Base-by-base conservation (phyloP, 1,140 invertebrate species). In the Anastatus disparis region DNA sequence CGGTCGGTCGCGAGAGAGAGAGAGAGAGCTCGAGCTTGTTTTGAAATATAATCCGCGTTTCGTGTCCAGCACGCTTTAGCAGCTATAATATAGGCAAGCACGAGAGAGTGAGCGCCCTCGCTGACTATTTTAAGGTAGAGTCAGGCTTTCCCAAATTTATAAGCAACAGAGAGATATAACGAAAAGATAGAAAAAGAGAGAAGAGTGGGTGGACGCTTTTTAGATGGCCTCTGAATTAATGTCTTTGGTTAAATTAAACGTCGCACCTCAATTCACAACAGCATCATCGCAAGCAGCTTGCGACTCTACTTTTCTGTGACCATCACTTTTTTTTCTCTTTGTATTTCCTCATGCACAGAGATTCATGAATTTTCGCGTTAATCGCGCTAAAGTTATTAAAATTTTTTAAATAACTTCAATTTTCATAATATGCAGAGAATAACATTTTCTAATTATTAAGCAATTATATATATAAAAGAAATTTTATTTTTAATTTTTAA, bases 131-230 rank as follows among this genome's bases (percentile, higher is more conserved):
- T 77, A 71, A 83, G 81, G 81, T 66, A 74, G 71, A 76, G 72
- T 79, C 75, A 74, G 74, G 78, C 78, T 83, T 84, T 82, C 79
- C 75, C 78, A 82, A 85, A 84, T 83, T 84, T 83, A 84, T 83
- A 84, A 82, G 75, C 79, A 75, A 74, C 73, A 74, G 74, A 58
- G 31, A 71, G 66, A 40, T 35, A 42, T 50, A 69, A 59, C 66
- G 67, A 68, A n/a, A n/a, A n/a, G n/a, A 74, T 78, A 78, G 77
- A 74, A 74, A 75, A 72, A 62, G 31, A 73, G 69, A 44, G 38
- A 50, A 50, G 72, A 78, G 74, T 76, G 68, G 71, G 74, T 75
- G 77, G 73, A 61, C 53, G 58, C 48, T 15, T 10, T 22, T 38
- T 40, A 42, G 31, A 50, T 38, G 50, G 50, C 56, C 42, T 72